A percentile compares a stretch with the other conserved stretches of the same genome.
These are phyloP conservation scores for Euglossa dilemma DNA, from an alignment of 1,140 invertebrate genomes.

Conservation along the genomic window DNA sequence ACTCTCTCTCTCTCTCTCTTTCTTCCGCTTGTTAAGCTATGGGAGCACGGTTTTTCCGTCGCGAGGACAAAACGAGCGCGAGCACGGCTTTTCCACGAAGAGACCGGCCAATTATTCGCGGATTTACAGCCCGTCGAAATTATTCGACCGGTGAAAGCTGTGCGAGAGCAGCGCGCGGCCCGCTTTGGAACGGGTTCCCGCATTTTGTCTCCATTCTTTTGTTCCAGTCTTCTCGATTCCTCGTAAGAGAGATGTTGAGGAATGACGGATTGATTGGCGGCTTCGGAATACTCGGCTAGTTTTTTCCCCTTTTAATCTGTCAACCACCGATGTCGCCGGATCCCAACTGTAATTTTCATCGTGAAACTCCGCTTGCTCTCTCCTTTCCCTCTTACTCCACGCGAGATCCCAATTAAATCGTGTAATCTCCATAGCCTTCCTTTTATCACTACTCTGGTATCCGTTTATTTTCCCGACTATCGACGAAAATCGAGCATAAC, in stretches of 20 bases:
- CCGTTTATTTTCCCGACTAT: no score
- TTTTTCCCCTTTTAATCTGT: neutral
- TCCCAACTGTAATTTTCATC: no score
- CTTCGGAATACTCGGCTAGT: slow-evolving; percentile 21
- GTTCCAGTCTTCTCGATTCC: neutral
- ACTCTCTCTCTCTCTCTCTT: no score
- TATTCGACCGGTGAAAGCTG: slow-evolving; percentile 52
- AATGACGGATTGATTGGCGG: neutral
- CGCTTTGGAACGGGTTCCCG: slow-evolving; percentile 13
- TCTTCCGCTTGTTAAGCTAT: neutral
- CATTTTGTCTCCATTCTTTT: neutral
- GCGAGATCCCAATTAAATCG: no score
- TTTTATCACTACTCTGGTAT: no score
- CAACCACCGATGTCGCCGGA: no score
- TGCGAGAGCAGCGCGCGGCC: neutral
- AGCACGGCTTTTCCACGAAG: slow-evolving; percentile 24
- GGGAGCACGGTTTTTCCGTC: slow-evolving; percentile 12
- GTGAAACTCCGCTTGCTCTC: no score
- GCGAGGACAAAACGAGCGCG: neutral
- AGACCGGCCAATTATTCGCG: slow-evolving; percentile 19
- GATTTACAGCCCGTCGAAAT: slow-evolving; percentile 34
- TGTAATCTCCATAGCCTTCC: no score
- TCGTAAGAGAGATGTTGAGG: neutral
- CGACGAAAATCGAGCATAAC: no score
- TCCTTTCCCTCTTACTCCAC: no score